Evolutionary conservation across 1,140 invertebrate species (phyloP).

Genomic region (Teleopsis dalmanni): DNA sequence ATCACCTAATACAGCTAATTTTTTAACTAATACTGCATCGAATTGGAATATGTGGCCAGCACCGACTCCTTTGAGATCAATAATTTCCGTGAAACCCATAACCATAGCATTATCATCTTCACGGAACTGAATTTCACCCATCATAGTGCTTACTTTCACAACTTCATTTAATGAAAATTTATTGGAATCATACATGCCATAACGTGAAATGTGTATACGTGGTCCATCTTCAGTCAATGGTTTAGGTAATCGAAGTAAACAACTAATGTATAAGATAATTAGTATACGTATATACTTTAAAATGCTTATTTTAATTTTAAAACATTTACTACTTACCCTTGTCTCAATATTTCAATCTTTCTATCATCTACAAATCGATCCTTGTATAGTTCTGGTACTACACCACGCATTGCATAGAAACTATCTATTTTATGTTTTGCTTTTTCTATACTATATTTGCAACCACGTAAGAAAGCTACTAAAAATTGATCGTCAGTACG

Average conservation of each 20-base stretch:
- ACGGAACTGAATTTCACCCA: slow-evolving; percentile 44
- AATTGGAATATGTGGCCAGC: slow-evolving; percentile 48
- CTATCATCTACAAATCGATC: slow-evolving; percentile 36
- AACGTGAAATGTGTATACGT: slow-evolving; percentile 47
- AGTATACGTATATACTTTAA: not conserved
- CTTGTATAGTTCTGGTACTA: slow-evolving; percentile 51
- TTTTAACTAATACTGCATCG: slow-evolving; percentile 47
- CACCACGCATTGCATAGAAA: slow-evolving; percentile 53
- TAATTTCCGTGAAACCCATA: slow-evolving; percentile 45
- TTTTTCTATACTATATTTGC: slow-evolving; percentile 61
- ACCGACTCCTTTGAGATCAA: slow-evolving; percentile 46
- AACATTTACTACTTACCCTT: slow-evolving; percentile 19
- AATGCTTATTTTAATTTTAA: not conserved
- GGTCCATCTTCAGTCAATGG: slow-evolving; percentile 44
- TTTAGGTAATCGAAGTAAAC: slow-evolving; percentile 37
- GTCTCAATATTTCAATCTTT: slow-evolving; percentile 30
- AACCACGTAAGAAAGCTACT: slow-evolving; percentile 55
- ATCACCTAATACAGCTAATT: slow-evolving; percentile 45
- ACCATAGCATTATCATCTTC: slow-evolving; percentile 46
- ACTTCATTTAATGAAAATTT: slow-evolving; percentile 43
- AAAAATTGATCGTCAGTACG: slow-evolving; percentile 54
- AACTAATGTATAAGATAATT: slow-evolving; percentile 13
- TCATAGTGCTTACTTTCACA: slow-evolving; percentile 44
- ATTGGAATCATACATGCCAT: slow-evolving; percentile 45
- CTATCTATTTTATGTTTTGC: slow-evolving; percentile 59